Evolutionary conservation across 2,888 invertebrate genomes (phyloP).

Genomic region (Spatulosminthurus flaviceps): DNA sequence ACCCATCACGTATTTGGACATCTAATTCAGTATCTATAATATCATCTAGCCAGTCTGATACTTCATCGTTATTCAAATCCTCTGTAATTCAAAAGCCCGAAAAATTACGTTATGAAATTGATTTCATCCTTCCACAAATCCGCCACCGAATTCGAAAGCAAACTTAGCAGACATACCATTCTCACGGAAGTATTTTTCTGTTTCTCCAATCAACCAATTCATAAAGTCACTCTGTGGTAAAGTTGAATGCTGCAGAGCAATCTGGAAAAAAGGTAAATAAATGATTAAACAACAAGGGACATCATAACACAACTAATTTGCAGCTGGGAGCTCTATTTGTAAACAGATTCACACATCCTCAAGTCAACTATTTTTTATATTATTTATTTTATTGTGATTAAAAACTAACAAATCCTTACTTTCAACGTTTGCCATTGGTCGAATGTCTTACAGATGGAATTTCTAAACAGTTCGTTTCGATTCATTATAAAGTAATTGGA

Average conservation of each 20-base stretch:
- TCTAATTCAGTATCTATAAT: slow-evolving; percentile 45
- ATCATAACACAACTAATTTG: too few species aligned
- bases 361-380: not conserved
- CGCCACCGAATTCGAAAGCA: not conserved
- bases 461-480: slow-evolving; percentile 22
- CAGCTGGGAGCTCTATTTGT: too few species aligned
- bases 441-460: slow-evolving; percentile 32
- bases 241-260: slow-evolving; percentile 37
- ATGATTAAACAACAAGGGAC: too few species aligned
- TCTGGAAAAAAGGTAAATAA: slow-evolving; percentile 21
- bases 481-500: not conserved
- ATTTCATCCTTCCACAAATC: not conserved
- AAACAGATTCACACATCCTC: not conserved
- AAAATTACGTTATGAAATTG: too few species aligned
- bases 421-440: slow-evolving; percentile 42
- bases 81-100: slow-evolving; percentile 28
- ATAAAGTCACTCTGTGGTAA: slow-evolving; percentile 25
- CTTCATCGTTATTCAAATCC: slow-evolving; percentile 38
- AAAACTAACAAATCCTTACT: slow-evolving; percentile 9
- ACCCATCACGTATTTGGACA: slow-evolving; percentile 39
- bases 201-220: slow-evolving; percentile 28
- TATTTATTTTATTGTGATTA: too few species aligned
- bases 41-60: slow-evolving; percentile 45
- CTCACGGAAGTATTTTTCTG: slow-evolving; percentile 38
- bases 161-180: slow-evolving; percentile 35